phyloP scores from a whole-genome alignment of 2,113 vertebrate species.

The Eleginops maclovinus region DNA sequence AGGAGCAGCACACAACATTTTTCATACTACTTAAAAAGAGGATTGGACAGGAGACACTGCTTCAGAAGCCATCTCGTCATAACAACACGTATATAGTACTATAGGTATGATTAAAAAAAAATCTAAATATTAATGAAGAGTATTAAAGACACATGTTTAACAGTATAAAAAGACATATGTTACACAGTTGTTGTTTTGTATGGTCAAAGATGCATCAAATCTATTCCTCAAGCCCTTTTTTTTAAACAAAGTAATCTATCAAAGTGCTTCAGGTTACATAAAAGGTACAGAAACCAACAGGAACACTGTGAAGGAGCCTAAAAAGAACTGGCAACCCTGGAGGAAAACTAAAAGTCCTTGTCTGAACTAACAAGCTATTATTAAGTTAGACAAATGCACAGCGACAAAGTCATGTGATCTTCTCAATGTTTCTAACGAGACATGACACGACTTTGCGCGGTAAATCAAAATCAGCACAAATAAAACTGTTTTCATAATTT shows the following conservation, averaged over 20 bases:
- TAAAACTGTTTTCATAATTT: slow-evolving; percentile 23
- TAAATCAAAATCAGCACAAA: slow-evolving; percentile 32
- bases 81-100: slow-evolving; percentile 41
- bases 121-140: slow-evolving; percentile 46
- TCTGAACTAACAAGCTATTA: slow-evolving; percentile 31
- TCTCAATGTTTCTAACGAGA: slow-evolving; percentile 9
- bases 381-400: slow-evolving; percentile 40
- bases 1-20: slow-evolving; percentile 31
- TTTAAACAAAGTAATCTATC: slow-evolving; percentile 55
- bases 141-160: slow-evolving; percentile 55
- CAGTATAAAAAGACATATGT: slow-evolving; percentile 52
- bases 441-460: slow-evolving; percentile 1
- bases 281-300: slow-evolving; percentile 20
- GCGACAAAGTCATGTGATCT: slow-evolving; percentile 25
- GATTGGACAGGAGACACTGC: slow-evolving; percentile 38
- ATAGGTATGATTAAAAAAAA: slow-evolving; percentile 32
- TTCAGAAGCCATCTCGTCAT: slow-evolving; percentile 26
- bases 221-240: slow-evolving; percentile 66
- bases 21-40: slow-evolving; percentile 33
- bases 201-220: slow-evolving; percentile 66
- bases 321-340: slow-evolving; percentile 14
- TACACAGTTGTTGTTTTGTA: slow-evolving; percentile 25
- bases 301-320: slow-evolving; percentile 27
- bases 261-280: slow-evolving; percentile 66
- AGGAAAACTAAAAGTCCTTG: slow-evolving; percentile 28